Conservation (phyloP, 2,113 vertebrate genomes). For the Salvator merianae region DNA sequence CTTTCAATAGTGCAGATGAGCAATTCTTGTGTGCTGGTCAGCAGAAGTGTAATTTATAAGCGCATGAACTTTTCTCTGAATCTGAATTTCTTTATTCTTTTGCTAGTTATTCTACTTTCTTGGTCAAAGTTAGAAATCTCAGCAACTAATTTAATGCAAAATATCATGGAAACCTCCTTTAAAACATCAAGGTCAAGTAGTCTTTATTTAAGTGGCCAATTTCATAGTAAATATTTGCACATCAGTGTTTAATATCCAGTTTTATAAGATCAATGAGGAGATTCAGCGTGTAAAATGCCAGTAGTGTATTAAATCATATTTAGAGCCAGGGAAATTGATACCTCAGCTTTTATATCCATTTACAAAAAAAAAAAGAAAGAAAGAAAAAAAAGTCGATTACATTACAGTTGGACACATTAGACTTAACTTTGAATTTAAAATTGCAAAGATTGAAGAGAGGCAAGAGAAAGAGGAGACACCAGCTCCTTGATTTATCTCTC, state of each 20-base stretch:
- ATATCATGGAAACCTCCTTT: not conserved
- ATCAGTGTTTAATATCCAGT: slow-evolving; percentile 5
- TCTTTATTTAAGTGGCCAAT: not conserved
- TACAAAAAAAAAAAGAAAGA: too few species aligned
- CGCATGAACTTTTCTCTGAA: not conserved
- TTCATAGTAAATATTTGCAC: not conserved
- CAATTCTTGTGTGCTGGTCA: not conserved
- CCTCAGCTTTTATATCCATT: too few species aligned
- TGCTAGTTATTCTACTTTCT: not conserved
- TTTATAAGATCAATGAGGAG: not conserved
- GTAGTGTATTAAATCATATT: not conserved
- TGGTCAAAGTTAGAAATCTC: not conserved
- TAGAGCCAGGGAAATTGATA: slow-evolving; percentile 2
- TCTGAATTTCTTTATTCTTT: not conserved
- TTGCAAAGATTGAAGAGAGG: too few species aligned
- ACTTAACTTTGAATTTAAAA: too few species aligned
- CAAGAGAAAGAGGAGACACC: too few species aligned
- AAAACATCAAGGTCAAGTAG: not conserved
- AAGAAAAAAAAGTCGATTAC: too few species aligned
- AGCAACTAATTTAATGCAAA: not conserved
- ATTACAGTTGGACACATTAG: too few species aligned
- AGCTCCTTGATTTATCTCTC: too few species aligned
- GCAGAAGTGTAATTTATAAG: not conserved
- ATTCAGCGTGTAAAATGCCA: not conserved
- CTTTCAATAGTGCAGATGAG: not conserved